Conservation (phyloP, 2,113 vertebrate genomes). For the Menura novaehollandiae region DNA sequence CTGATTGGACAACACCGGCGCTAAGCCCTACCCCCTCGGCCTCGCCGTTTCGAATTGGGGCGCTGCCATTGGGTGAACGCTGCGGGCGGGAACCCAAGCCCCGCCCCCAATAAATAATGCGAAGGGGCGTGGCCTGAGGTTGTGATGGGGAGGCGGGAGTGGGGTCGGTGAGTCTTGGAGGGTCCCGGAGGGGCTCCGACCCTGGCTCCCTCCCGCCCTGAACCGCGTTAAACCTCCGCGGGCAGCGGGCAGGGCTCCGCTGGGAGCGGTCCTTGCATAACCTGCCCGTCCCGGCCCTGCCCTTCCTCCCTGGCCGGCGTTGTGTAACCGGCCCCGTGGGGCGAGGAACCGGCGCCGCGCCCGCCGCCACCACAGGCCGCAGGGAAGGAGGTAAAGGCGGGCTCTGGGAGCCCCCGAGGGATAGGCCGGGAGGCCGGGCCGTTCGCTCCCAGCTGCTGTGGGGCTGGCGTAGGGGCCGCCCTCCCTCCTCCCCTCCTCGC, state of each 20-base stretch:
- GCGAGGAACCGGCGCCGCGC: too few species aligned
- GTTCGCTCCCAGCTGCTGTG: neutral
- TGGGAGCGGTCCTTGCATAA: neutral
- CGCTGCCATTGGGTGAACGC: neutral
- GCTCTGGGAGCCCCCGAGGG: neutral
- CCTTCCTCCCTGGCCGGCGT: neutral
- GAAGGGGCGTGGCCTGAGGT: rapidly evolving
- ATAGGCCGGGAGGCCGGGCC: too few species aligned
- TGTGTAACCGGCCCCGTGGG: neutral
- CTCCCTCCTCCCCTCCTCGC: neutral
- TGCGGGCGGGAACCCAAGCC: neutral
- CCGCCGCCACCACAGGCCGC: neutral
- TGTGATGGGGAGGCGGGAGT: rapidly evolving
- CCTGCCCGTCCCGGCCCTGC: too few species aligned
- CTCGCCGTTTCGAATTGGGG: neutral
- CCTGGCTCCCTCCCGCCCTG: neutral
- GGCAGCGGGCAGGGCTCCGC: neutral
- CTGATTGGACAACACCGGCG: neutral
- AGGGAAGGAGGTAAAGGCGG: neutral
- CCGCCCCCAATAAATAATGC: rapidly evolving
- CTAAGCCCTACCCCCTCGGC: rapidly evolving
- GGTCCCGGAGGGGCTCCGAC: too few species aligned
- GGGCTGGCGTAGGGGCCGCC: neutral
- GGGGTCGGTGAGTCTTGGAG: rapidly evolving
- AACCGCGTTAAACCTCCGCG: neutral